Percentiles rank a stretch among this genome's conserved stretches.
Conservation (phyloP, 2,888 invertebrate genomes). For the Rhimphoctona megacephalus region DNA sequence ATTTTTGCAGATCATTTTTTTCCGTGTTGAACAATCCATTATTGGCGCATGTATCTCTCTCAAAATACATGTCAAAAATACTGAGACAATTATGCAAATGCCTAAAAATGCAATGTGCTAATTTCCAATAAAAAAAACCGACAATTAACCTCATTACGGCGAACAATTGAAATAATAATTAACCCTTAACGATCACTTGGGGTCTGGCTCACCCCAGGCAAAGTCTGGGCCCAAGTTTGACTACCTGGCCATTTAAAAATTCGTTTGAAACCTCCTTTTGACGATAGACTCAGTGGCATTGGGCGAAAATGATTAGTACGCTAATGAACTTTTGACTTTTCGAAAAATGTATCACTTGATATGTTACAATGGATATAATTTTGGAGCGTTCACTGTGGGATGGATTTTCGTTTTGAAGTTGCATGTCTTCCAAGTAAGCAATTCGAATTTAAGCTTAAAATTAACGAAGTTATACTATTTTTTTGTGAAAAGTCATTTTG, state of each 20-base stretch:
- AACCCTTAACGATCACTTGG: neutral
- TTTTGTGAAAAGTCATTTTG: neutral
- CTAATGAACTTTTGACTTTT: no score
- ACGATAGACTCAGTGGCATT: neutral
- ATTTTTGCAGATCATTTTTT: no score
- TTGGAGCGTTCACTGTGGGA: no score
- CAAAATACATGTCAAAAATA: neutral
- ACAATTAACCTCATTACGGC: neutral
- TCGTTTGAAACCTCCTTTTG: no score
- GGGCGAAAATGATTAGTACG: neutral
- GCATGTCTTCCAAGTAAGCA: no score
- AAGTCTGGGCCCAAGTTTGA: no score
- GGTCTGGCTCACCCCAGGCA: neutral
- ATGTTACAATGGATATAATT: no score
- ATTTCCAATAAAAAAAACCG: neutral
- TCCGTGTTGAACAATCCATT: constrained; percentile 34
- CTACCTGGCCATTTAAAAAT: neutral
- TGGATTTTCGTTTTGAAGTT: no score
- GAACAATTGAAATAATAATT: neutral
- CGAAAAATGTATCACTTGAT: no score
- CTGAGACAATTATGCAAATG: neutral
- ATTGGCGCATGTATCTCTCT: constrained; percentile 6
- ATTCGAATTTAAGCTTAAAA: no score
- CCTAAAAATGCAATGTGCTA: neutral
- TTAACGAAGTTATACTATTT: no score